A percentile compares a stretch with the other conserved stretches of the same genome.
phyloP scores from a whole-genome alignment of 1,140 invertebrate genomes.

The Pogonus chalceus region DNA sequence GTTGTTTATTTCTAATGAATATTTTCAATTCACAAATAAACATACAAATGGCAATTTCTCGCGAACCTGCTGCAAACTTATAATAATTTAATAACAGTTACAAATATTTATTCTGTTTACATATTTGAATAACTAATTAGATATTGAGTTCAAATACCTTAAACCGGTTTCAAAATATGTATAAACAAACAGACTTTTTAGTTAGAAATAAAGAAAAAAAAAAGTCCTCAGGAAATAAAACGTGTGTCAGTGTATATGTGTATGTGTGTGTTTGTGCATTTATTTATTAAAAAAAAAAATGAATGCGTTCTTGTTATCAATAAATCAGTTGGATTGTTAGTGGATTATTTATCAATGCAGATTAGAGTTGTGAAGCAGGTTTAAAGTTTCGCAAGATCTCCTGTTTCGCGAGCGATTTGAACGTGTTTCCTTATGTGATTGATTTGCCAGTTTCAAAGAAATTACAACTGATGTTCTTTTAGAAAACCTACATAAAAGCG shows the following conservation, averaged over 20 bases:
- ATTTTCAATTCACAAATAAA: no score
- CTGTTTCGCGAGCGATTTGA: no score
- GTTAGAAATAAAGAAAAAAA: background rate
- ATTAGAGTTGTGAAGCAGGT: background rate
- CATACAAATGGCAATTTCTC: background rate
- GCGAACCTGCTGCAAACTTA: background rate
- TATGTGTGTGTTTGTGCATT: no score
- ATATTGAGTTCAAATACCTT: constrained; percentile 1
- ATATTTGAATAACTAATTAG: constrained; percentile 7
- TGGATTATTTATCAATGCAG: constrained; percentile 6
- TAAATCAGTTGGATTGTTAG: background rate
- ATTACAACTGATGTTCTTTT: no score
- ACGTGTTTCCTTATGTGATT: no score
- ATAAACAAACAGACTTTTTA: constrained; percentile 2
- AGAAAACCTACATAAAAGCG: no score
- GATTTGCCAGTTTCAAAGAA: no score
- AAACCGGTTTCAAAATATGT: constrained; percentile 6
- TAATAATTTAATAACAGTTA: constrained; percentile 7
- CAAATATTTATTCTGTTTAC: constrained; percentile 2
- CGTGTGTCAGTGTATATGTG: background rate
- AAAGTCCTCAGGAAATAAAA: background rate
- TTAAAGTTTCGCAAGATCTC: background rate
- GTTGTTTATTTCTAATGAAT: no score
- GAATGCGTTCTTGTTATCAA: background rate
- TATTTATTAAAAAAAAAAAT: background rate